phyloP scores from a whole-genome alignment of 2,113 vertebrate species.

The Micronycteris hirsuta region DNA sequence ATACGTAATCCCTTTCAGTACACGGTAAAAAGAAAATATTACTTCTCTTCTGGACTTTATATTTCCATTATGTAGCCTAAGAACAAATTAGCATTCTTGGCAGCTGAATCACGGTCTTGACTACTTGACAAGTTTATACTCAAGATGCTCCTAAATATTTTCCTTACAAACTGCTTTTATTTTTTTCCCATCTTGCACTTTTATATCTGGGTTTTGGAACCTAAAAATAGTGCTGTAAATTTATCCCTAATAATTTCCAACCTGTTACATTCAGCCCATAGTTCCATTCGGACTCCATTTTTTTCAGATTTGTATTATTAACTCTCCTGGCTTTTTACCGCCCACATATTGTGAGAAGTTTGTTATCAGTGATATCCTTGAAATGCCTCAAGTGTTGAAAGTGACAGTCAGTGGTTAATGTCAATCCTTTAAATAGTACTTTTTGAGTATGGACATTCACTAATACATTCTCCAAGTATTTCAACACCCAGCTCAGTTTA shows the following conservation, averaged over 20 bases:
- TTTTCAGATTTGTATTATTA: not conserved
- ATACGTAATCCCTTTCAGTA: not conserved
- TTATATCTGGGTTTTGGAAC: not conserved
- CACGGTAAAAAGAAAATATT: not conserved
- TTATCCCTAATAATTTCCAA: not conserved
- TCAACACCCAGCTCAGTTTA: not conserved
- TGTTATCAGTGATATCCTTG: not conserved
- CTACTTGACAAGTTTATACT: not conserved
- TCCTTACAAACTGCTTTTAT: not conserved
- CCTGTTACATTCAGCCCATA: not conserved
- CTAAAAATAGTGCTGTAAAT: not conserved
- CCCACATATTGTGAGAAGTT: not conserved
- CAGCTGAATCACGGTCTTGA: not conserved
- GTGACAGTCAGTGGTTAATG: not conserved
- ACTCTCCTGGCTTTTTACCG: not conserved
- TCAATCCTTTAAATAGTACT: not conserved
- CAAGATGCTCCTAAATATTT: constrained; percentile 12
- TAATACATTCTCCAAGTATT: not conserved
- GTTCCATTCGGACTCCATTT: not conserved
- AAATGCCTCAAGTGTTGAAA: not conserved
- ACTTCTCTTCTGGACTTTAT: not conserved
- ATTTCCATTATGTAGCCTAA: constrained; percentile 20
- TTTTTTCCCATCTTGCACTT: not conserved
- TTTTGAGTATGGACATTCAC: not conserved
- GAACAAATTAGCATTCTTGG: constrained; percentile 31